These are phyloP conservation scores for Mystacornis crossleyi DNA, from an alignment of 2,113 vertebrate species.

Conservation along the genomic window DNA sequence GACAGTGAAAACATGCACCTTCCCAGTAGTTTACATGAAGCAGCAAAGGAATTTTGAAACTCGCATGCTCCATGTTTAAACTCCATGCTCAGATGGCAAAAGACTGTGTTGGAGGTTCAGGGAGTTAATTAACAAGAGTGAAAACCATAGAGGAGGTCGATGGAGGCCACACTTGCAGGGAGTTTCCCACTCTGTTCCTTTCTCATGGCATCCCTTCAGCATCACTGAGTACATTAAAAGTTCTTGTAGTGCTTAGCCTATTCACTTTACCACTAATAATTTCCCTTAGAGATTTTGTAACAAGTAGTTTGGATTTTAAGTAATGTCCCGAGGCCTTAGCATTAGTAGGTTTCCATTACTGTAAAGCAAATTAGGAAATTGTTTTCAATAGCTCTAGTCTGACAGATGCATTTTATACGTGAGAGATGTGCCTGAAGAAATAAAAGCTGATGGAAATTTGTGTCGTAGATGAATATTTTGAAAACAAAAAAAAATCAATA, in stretches of 20 bases:
- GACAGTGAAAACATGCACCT: neutral
- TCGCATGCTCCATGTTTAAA: neutral
- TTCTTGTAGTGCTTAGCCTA: neutral
- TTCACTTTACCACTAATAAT: neutral
- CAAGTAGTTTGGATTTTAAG: constrained; percentile 3
- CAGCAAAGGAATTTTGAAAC: neutral
- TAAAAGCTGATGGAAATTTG: constrained; percentile 1
- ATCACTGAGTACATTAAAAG: neutral
- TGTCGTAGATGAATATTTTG: constrained; percentile 54
- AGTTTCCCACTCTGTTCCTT: neutral
- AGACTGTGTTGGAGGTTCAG: neutral
- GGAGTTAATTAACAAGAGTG: neutral
- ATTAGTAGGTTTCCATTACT: neutral
- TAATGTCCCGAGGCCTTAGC: neutral
- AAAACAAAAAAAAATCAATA: constrained; percentile 65
- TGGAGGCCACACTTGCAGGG: neutral
- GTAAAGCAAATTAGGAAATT: constrained; percentile 12
- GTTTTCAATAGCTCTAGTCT: constrained; percentile 3
- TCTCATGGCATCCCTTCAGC: neutral
- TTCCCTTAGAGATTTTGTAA: neutral
- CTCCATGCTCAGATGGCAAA: neutral
- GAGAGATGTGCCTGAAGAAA: constrained; percentile 15
- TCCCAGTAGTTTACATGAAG: neutral
- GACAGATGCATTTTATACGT: constrained; percentile 23
- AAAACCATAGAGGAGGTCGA: neutral